phyloP scores from a whole-genome alignment of 2,113 vertebrate species.

The Pseudonaja textilis region DNA sequence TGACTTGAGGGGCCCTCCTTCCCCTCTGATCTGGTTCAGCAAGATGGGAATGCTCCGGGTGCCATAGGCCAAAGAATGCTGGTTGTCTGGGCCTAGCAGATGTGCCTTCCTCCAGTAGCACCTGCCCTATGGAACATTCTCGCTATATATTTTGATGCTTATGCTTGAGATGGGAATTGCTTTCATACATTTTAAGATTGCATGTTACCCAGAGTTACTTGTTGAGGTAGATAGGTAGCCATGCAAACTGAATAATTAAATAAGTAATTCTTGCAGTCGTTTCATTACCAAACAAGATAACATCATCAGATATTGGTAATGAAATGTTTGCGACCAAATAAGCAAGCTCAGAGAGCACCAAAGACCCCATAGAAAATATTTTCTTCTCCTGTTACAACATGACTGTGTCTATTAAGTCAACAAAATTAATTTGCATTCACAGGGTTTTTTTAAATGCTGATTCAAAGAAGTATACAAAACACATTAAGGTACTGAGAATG shows the following conservation, averaged over 20 bases:
- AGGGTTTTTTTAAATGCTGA: background rate
- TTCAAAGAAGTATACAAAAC: background rate
- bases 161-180: background rate
- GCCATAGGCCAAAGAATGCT: background rate
- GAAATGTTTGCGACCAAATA: background rate
- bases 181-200: background rate
- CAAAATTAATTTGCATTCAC: background rate
- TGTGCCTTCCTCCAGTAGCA: background rate
- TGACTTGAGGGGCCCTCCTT: background rate
- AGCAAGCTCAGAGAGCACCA: background rate
- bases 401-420: background rate
- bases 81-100: background rate
- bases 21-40: background rate
- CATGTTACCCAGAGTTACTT: background rate
- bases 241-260: background rate
- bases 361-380: background rate
- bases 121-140: background rate
- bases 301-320: background rate
- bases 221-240: background rate
- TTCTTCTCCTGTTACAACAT: background rate
- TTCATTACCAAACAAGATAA: background rate
- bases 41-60: background rate
- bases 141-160: background rate
- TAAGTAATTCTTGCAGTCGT: background rate
- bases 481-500: background rate